Evolutionary conservation across 2,113 vertebrate species (phyloP).

Genomic region (Falco punctatus): DNA sequence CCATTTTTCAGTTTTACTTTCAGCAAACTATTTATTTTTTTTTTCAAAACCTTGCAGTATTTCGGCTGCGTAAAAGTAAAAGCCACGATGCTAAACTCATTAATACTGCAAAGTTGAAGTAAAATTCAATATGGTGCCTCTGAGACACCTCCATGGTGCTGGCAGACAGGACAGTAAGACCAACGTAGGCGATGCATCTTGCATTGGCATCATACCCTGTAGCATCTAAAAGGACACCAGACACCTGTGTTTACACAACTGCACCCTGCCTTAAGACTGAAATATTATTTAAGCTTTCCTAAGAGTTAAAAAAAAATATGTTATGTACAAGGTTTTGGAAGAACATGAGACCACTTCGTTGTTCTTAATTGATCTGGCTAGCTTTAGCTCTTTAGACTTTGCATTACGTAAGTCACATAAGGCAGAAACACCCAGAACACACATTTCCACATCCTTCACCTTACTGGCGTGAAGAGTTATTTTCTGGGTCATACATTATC

Average conservation of each 20-base stretch:
- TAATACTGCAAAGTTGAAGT: background rate
- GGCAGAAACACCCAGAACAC: background rate
- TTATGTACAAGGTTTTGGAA: background rate
- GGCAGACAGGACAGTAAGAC: background rate
- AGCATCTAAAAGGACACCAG: background rate
- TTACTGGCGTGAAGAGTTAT: background rate
- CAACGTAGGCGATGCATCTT: background rate
- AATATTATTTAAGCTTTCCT: background rate
- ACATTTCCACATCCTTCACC: background rate
- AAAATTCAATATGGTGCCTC: background rate
- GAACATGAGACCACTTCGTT: background rate
- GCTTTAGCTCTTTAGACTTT: background rate
- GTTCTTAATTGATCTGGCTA: background rate
- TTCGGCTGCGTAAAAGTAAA: background rate
- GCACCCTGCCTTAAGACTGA: background rate
- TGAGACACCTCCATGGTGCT: accelerated
- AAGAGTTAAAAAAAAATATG: background rate
- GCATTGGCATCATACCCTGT: background rate
- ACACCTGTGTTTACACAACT: background rate
- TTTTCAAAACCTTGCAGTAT: background rate
- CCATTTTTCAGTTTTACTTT: background rate
- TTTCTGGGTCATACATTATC: background rate
- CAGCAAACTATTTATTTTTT: background rate
- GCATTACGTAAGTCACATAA: accelerated
- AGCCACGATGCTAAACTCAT: background rate